Percentiles rank a stretch among this genome's conserved stretches.
phyloP scores from a whole-genome alignment of 2,113 vertebrate genomes.

The Muntiacus muntjak region DNA sequence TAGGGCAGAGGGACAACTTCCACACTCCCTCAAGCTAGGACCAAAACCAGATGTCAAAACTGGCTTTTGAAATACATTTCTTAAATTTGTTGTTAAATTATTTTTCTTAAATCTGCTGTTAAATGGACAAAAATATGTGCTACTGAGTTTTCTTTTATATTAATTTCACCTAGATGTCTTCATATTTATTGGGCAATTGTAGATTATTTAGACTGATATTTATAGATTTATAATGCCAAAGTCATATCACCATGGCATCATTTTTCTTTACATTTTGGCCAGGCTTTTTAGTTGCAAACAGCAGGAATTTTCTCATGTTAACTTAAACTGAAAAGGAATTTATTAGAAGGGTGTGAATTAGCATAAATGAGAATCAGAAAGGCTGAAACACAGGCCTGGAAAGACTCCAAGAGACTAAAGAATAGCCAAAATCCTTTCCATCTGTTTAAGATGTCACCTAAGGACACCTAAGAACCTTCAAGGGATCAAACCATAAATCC shows the following conservation, averaged over 20 bases:
- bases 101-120: not conserved
- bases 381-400: not conserved
- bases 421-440: not conserved
- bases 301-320: not conserved
- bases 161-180: not conserved
- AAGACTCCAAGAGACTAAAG: not conserved
- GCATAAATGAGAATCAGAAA: not conserved
- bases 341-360: not conserved
- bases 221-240: not conserved
- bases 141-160: not conserved
- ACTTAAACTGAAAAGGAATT: not conserved
- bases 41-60: not conserved
- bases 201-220: not conserved
- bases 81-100: not conserved
- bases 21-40: not conserved
- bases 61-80: not conserved
- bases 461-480: not conserved
- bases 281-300: not conserved
- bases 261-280: not conserved
- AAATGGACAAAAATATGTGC: not conserved
- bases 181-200: not conserved
- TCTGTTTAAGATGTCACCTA: not conserved
- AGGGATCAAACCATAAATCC: not conserved
- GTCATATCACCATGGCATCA: not conserved
- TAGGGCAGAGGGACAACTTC: not conserved